These are phyloP conservation scores for Melanostoma mellinum DNA, from an alignment of 2,888 invertebrate species.

Conservation along the genomic window DNA sequence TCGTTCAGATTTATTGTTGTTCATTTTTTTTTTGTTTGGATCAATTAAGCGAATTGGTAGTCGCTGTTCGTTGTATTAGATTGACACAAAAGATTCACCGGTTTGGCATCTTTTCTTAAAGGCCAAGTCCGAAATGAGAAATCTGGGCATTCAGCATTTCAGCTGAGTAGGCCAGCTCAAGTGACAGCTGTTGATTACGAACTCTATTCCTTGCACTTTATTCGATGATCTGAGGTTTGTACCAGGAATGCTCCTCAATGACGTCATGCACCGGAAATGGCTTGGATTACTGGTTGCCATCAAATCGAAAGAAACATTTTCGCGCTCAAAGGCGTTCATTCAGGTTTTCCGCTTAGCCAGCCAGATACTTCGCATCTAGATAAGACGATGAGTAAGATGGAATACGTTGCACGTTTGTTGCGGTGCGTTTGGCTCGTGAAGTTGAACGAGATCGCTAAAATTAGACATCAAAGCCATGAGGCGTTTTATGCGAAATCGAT, in stretches of 20 bases:
- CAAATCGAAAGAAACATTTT: background rate
- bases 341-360: conserved; percentile 29
- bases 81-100: conserved; percentile 45
- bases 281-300: conserved; percentile 7
- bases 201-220: no score
- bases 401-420: background rate
- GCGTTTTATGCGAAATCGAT: background rate
- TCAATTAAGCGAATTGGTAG: conserved; percentile 41
- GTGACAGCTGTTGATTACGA: background rate
- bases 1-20: conserved; percentile 37
- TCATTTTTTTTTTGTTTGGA: conserved; percentile 19
- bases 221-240: background rate
- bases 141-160: background rate
- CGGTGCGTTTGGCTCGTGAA: background rate
- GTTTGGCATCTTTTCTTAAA: conserved; percentile 54
- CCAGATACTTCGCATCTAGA: background rate
- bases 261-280: conserved; percentile 48
- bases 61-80: conserved; percentile 13
- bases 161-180: background rate
- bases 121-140: conserved; percentile 17
- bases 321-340: conserved; percentile 29
- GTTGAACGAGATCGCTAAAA: background rate
- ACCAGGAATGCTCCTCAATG: background rate
- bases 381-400: conserved; percentile 35
- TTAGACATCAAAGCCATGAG: background rate